Evolutionary conservation across 1,140 invertebrate genomes (phyloP), one percentile per base, ranked within the genome.

Genomic region (Vanessa tameamea): DNA sequence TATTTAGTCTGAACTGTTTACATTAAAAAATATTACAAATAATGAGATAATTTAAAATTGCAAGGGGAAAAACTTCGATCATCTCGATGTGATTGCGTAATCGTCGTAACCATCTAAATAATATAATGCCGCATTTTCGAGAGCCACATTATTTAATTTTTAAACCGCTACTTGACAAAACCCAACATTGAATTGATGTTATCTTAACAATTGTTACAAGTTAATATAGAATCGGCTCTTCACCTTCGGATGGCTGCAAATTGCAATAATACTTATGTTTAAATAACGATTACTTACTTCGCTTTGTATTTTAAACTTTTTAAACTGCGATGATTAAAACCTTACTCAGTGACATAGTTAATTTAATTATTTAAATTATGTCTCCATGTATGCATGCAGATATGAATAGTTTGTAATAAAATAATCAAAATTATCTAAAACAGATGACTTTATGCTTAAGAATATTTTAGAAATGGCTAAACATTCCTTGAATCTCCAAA

Each of bases 141-240:
- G 83, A 79, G 82, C 70, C 82, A 85, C 87, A 87, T 85, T 82
- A 79, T 82, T 85, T 82, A 85, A 89, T 88, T 61, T 55, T 68
- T 20, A 55, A 68, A 57, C 31, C 12, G n/a, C 51, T 15, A 68
- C 12, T 57, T 11, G 50, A 43, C 26, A 67, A 15, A 43, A 12
- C 20, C 43, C 47, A 23, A 65, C 64, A 68, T 16, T 37, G 47
- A 14, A 1, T n/a, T 47, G 65, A 68, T 68, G 14, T 47, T 57
- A 68, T 68, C 66, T 47, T 13, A 43, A 47, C 57, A 26, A 68
- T 68, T 15, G 66, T 68, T 68, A 23, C 66, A 26, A 57, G 26
- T 15, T 57, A 47, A 68, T 68, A 57, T 37, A 48, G 11, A 57
- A 47, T 47, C 23, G 23, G 31, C n/a, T 47, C 53, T 59, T 57